These are phyloP conservation scores for Micrasema minimum DNA, from an alignment of 1,140 invertebrate species.

Conservation along the genomic window DNA sequence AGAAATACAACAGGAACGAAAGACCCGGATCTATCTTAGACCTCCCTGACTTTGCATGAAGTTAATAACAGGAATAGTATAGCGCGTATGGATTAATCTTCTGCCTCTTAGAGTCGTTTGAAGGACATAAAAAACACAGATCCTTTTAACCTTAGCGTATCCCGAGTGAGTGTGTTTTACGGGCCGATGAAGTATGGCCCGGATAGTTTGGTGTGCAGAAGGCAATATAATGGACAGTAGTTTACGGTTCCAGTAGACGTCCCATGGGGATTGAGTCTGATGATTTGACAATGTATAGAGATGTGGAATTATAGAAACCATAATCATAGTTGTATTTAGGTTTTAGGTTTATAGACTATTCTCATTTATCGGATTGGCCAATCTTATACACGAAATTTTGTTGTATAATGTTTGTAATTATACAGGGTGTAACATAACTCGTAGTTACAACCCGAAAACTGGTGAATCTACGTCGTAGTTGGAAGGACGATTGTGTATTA, in stretches of 20 bases:
- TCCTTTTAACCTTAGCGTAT: conserved; percentile 60
- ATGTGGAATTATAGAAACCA: conserved; percentile 60
- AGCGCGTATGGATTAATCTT: conserved; percentile 47
- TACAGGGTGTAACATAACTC: too few species aligned
- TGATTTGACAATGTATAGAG: conserved; percentile 66
- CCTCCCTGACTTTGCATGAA: conserved; percentile 47
- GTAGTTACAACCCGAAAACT: too few species aligned
- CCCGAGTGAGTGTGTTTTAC: conserved; percentile 62
- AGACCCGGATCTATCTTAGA: conserved; percentile 46
- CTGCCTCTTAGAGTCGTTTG: conserved; percentile 44
- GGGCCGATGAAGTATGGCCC: conserved; percentile 51
- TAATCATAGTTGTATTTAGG: too few species aligned
- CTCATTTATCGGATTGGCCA: too few species aligned
- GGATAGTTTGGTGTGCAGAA: conserved; percentile 45
- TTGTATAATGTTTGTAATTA: too few species aligned
- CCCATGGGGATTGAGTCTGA: conserved; percentile 66
- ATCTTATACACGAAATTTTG: too few species aligned
- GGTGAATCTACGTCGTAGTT: too few species aligned
- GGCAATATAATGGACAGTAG: conserved; percentile 51
- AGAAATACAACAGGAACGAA: conserved; percentile 42
- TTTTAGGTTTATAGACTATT: too few species aligned
- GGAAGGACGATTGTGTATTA: too few species aligned
- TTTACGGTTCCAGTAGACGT: conserved; percentile 62
- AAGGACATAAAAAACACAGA: conserved; percentile 59
- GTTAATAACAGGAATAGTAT: conserved; percentile 50